Percentiles rank a stretch among this genome's conserved stretches.
phyloP scores from a whole-genome alignment of 2,113 vertebrate species.

The Prinia subflava region DNA sequence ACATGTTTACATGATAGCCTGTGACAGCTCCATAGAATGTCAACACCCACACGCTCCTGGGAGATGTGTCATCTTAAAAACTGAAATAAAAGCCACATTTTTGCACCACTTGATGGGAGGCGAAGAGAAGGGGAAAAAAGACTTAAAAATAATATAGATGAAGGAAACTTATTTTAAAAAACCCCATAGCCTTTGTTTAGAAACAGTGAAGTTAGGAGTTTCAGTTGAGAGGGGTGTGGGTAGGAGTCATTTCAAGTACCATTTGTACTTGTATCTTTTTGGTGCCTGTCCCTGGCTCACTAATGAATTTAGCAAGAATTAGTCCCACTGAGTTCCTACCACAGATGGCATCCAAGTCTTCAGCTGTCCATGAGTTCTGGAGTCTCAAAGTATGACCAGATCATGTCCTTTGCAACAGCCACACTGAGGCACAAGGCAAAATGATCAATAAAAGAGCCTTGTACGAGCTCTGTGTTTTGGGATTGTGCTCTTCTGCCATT shows the following conservation, averaged over 20 bases:
- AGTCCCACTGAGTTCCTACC: neutral
- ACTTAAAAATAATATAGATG: neutral
- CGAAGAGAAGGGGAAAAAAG: neutral
- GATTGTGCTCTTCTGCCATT: neutral
- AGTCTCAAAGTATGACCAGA: neutral
- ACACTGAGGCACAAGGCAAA: neutral
- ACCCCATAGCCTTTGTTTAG: neutral
- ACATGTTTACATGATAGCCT: constrained; percentile 66
- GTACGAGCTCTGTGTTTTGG: fast-evolving
- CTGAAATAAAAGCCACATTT: constrained; percentile 38
- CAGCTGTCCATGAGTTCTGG: neutral
- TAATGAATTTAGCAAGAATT: neutral
- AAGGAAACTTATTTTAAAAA: constrained; percentile 9
- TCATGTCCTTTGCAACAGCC: neutral
- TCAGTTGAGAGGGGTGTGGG: neutral
- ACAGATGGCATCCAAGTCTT: neutral
- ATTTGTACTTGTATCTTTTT: neutral
- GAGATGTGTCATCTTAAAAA: constrained; percentile 64
- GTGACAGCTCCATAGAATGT: constrained; percentile 65
- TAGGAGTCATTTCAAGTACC: neutral
- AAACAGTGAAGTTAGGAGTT: neutral
- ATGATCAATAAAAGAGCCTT: neutral
- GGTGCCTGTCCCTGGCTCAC: neutral
- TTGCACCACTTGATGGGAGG: constrained; percentile 43
- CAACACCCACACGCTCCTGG: constrained; percentile 54